Evolutionary conservation across 2,888 invertebrate species (phyloP), one percentile per base, ranked within the genome.

Genomic region (Mythimna vitellina): DNA sequence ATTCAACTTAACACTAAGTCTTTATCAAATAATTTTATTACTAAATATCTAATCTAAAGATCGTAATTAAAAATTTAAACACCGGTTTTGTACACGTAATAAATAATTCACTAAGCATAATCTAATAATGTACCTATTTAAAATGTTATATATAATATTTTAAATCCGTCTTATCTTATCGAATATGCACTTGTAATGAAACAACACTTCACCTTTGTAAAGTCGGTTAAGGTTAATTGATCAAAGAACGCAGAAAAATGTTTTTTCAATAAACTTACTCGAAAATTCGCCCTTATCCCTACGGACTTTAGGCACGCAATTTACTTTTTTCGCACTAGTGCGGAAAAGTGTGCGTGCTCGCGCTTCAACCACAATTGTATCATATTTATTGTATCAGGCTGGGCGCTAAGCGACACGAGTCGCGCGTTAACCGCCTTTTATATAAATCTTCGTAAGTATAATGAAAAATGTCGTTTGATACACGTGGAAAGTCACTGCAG

Each of bases 141-240:
- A 68, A 67, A 56, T 17, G 32, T 29, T 63, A 54, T 73, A 61
- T 60, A 1, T 72, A 71, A 77, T 83, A 63, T 63, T 61, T 42
- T 64, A 32, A 73, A 75, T 58, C 57, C 58, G 0, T 35, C 0
- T 9, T 68, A 81, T 76, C 81, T 84, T 70, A 86, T 80, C 73
- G 9, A 29, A 29, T 62, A 65, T 80, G 73, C 78, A 80, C 73
- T 81, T 81, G 74, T 63, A 72, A 62, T 70, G 42, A 69, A 71
- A 70, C 66, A 85, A 58, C 66, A 80, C 78, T 76, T 70, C 60
- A 75, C 72, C 73, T 80, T 70, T 73, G 61, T 53, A 72, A 85
- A 83, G 70, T 78, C 83, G 80, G 83, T 79, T 83, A 82, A 87
- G 86, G 86, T 73, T 77, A 66, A 77, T 76, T 72, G 53, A 73